Evolutionary conservation across 2,113 vertebrate species (phyloP), one percentile per base, ranked within the genome.

Genomic region (Cephalopterus ornatus): DNA sequence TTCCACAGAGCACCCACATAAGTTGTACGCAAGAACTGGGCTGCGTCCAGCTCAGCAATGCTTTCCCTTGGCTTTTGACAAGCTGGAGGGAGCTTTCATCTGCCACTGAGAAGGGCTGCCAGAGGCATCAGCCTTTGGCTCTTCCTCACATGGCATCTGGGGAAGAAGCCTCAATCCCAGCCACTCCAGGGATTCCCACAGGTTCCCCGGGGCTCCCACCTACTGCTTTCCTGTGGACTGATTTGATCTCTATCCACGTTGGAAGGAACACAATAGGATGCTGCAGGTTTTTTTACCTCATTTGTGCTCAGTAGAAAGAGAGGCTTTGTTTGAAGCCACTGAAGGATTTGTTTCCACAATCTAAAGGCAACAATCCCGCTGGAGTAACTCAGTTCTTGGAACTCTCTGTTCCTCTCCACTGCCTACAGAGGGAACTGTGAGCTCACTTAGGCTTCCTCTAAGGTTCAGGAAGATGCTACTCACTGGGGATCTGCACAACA

Each of bases 401-500:
- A 59, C 20, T 2, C 1, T 8, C 28, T 80, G 67, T 83, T 10
- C 46, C 67, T 46, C 59, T 77, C 6, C 13, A 37, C 23, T 55
- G 26, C 72, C 91, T 81, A 76, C n/a, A 93, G 72, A 74, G 67
- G 83, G 92, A 90, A 88, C 28, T 23, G 59, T 86, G 41, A 88
- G 12, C 59, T 80, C 1, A 0, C 17, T 79, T 82, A 73, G 28
- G 18, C 23, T 77, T 82, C 2, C 5, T 33, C 28, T 61, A 15
- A 77, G 20, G 8, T 81, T 76, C 20, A 18, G 23, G 63, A 85
- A 76, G 67, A 49, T 11, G 44, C 10, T 53, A 3, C 32, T 85
- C 7, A 10, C 15, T 22, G 46, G 49, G 37, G 11, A 58, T 10
- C 32, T 76, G 75, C 3, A 6, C 0, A 3, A 52, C 20, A 26